Evolutionary conservation across 2,888 invertebrate genomes (phyloP).

Genomic region (Netelia inedita): DNA sequence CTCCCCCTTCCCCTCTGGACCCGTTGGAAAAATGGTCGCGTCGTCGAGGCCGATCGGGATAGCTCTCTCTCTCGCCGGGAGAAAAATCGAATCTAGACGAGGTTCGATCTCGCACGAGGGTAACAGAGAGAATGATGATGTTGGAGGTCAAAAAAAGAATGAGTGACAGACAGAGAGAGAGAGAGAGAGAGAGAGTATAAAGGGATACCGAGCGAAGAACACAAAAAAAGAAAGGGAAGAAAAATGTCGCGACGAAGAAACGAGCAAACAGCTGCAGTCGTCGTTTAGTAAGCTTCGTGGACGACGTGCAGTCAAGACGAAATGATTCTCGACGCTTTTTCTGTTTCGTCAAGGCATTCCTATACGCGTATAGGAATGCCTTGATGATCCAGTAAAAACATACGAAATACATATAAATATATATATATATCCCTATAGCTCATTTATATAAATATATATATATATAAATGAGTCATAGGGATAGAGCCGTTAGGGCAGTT

Average conservation of each 20-base stretch:
- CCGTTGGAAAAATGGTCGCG: slow-evolving; percentile 54
- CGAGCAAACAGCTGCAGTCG: slow-evolving; percentile 76
- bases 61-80: neutral
- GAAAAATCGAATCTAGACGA: slow-evolving; percentile 43
- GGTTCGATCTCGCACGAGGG: neutral
- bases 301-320: slow-evolving; percentile 36
- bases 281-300: slow-evolving; percentile 27
- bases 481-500: slow-evolving; percentile 77
- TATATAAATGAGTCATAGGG: slow-evolving; percentile 67
- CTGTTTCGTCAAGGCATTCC: neutral
- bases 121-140: slow-evolving; percentile 4
- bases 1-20: neutral
- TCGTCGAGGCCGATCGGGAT: slow-evolving; percentile 10
- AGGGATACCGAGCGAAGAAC: too few relatives aligned
- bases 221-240: slow-evolving; percentile 6
- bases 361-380: too few relatives aligned
- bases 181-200: neutral
- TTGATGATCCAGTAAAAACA: too few relatives aligned
- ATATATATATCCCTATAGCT: neutral
- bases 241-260: slow-evolving; percentile 62
- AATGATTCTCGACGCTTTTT: slow-evolving; percentile 53
- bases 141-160: slow-evolving; percentile 16
- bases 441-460: slow-evolving; percentile 1
- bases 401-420: too few relatives aligned
- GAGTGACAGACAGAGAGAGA: neutral